phyloP scores from a whole-genome alignment of 53 echinoderm and acorn worm genomes.

The Arbacia lixula region DNA sequence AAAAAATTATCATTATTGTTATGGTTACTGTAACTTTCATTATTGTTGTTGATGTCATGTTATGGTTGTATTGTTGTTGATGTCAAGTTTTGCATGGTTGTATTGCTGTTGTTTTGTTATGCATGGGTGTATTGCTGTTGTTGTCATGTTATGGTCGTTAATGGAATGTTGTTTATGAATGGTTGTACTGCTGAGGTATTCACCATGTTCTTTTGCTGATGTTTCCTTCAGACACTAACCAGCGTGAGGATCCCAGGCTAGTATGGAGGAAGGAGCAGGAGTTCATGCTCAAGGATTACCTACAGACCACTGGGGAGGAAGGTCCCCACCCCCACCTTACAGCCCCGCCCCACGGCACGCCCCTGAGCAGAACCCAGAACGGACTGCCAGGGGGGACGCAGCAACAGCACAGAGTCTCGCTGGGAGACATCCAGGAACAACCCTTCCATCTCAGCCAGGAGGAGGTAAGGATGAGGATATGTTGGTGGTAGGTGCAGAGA shows the following conservation, averaged over 20 bases:
- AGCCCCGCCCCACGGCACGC: background rate
- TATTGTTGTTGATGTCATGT: no score
- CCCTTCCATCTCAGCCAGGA: constrained; percentile 85
- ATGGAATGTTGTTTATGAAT: no score
- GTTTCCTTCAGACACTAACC: constrained; percentile 82
- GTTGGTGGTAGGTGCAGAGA: background rate
- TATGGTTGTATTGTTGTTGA: no score
- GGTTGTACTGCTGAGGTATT: no score
- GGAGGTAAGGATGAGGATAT: constrained; percentile 72
- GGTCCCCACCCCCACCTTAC: constrained; percentile 5
- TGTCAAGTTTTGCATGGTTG: no score
- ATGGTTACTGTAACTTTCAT: no score
- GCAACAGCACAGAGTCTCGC: constrained; percentile 60
- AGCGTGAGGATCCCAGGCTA: constrained; percentile 83
- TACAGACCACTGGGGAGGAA: constrained; percentile 74
- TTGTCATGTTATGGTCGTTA: no score
- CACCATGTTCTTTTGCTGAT: no score
- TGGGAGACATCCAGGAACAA: constrained; percentile 85
- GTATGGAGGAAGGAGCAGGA: constrained; percentile 84
- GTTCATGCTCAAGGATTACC: constrained; percentile 80
- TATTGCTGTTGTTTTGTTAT: no score
- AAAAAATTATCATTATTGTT: no score
- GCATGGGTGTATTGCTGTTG: no score
- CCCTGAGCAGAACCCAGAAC: constrained; percentile 6
- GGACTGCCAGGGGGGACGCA: background rate